Base-by-base conservation (phyloP, 2,113 vertebrate genomes). In the Grantiella picta region DNA sequence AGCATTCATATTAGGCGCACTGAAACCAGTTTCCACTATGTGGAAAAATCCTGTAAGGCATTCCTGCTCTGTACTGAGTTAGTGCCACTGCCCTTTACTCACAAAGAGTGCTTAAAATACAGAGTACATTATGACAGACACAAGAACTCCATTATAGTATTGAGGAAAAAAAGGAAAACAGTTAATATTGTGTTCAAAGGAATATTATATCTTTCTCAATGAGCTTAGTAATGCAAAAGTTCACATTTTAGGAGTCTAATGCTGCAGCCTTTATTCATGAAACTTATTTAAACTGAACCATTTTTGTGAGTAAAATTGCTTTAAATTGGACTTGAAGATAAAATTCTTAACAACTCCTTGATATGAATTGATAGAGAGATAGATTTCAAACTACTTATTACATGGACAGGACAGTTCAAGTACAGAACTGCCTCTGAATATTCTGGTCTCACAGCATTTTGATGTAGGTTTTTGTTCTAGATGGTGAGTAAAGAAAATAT, bases 121-220 rank as follows among this genome's bases (percentile, higher is more conserved):
- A 90, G 85, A 23, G 29, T 56, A 56, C 29, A 72, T 93, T 97
- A 94, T 94, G 33, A 23, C 65, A 86, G 65, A 87, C 47, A 94
- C 80, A 97, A 92, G 73, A 94, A 75, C 82, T 59, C 94, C 82
- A 97, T 97, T 94, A 87, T 96, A 79, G 65, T 65, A 29, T 70
- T 56, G 52, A 93, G 54, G 86, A 73, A 88, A 73, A 94, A 95
- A 92, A 72, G 25, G 29, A 94, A 89, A 96, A 93, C 47, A 35
- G 36, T 92, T 92, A 89, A 94, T 71, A 86, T 27, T 95, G 45
- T 94, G 53, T 95, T 97, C 94, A 94, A 95, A 94, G 53, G 47
- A 88, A 54, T 89, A 61, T 47, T 57, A 7, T 71, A 20, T 91
- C 71, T 78, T 92, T 94, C 63, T 53, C 40, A 79, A 35, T 83